These are phyloP conservation scores for Adelognathus sp. DNA, from an alignment of 2,888 invertebrate species.

Conservation along the genomic window DNA sequence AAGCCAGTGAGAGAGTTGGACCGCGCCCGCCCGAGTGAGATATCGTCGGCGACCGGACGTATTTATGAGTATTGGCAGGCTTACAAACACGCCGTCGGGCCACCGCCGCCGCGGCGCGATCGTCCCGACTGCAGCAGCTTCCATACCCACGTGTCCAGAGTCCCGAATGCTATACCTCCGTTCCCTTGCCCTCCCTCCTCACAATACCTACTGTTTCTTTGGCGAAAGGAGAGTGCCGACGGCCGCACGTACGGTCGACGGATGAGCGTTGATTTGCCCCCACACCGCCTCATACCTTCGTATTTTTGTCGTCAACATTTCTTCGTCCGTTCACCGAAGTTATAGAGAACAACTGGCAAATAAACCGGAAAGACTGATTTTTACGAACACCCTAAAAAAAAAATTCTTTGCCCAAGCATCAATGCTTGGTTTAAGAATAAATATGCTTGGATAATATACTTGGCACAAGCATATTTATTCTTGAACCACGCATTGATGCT, in stretches of 20 bases:
- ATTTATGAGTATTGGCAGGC: slow-evolving; percentile 65
- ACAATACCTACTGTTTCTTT: slow-evolving; percentile 45
- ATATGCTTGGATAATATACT: too few relatives aligned
- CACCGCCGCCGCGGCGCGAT: slow-evolving; percentile 37
- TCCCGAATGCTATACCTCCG: slow-evolving; percentile 23
- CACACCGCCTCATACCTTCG: slow-evolving; percentile 11
- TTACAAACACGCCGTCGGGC: slow-evolving; percentile 60
- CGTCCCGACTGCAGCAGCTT: slow-evolving; percentile 31
- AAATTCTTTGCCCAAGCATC: too few relatives aligned
- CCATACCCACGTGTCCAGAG: slow-evolving; percentile 50
- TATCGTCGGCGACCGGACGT: slow-evolving; percentile 60
- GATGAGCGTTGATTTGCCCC: slow-evolving; percentile 45
- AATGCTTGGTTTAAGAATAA: too few relatives aligned
- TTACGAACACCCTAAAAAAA: too few relatives aligned
- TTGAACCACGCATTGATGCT: too few relatives aligned
- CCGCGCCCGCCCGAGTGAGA: slow-evolving; percentile 59
- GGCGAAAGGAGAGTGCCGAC: slow-evolving; percentile 49
- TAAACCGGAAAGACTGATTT: too few relatives aligned
- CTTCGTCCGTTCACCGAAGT: background rate
- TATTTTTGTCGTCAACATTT: background rate
- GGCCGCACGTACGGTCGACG: slow-evolving; percentile 51
- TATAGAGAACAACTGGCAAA: too few relatives aligned
- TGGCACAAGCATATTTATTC: too few relatives aligned
- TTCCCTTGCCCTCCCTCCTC: background rate
- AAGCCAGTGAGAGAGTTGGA: slow-evolving; percentile 20